Conservation (phyloP, 2,797 vertebrate species). For the Crocidura indochinensis region DNA sequence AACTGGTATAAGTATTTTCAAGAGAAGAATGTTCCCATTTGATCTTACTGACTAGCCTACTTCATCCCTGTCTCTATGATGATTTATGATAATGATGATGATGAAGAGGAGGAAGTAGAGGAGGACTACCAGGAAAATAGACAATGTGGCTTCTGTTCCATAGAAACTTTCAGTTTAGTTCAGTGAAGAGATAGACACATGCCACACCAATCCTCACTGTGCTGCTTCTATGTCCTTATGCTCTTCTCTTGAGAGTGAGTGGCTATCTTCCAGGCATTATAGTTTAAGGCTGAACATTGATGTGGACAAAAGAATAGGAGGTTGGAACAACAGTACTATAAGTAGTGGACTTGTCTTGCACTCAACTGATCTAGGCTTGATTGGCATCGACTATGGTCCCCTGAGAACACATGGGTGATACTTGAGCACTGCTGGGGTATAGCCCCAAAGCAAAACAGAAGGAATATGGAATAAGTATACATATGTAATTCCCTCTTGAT, state of each 20-base stretch:
- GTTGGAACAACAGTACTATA: too few relatives aligned
- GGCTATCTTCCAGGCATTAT: background rate
- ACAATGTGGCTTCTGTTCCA: background rate
- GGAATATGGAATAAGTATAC: too few relatives aligned
- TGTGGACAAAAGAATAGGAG: too few relatives aligned
- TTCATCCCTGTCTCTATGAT: background rate
- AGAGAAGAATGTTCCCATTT: background rate
- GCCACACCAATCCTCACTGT: accelerated
- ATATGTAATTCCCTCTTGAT: too few relatives aligned
- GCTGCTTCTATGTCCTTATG: background rate
- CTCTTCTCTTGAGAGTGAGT: background rate
- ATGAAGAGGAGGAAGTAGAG: too few relatives aligned
- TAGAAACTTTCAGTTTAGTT: background rate
- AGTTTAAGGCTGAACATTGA: background rate
- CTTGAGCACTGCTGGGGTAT: too few relatives aligned
- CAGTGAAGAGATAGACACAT: background rate
- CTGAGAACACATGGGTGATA: too few relatives aligned
- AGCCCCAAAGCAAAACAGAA: too few relatives aligned
- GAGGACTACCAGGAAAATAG: background rate
- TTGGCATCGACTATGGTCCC: too few relatives aligned
- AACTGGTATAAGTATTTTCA: background rate
- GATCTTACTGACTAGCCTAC: background rate
- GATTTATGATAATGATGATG: too few relatives aligned
- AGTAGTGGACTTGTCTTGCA: too few relatives aligned
- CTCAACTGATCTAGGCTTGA: too few relatives aligned